phyloP scores from a whole-genome alignment of 2,797 vertebrate species.

The Amazona finschi region DNA sequence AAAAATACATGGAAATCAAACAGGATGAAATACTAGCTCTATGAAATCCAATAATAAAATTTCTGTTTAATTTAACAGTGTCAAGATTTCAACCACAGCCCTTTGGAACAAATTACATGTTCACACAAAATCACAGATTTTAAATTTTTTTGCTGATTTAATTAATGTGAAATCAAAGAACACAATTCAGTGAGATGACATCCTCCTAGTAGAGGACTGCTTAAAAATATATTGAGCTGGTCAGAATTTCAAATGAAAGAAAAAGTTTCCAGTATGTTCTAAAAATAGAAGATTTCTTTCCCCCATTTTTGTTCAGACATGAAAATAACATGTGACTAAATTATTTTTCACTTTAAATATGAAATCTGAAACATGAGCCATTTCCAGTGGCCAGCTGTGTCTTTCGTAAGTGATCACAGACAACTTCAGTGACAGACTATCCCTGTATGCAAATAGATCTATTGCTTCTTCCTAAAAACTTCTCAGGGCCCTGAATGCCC shows the following conservation, averaged over 20 bases:
- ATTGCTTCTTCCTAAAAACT: not conserved
- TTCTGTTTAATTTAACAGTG: not conserved
- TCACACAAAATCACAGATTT: not conserved
- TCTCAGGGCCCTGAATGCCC: not conserved
- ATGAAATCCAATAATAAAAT: not conserved
- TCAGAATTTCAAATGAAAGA: not conserved
- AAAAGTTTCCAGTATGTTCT: not conserved
- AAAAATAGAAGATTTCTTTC: not conserved
- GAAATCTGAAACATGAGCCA: not conserved
- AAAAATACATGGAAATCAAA: not conserved
- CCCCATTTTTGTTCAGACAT: not conserved
- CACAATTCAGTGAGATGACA: not conserved
- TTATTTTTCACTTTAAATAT: not conserved
- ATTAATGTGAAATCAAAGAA: slow-evolving; percentile 6
- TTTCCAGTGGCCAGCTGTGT: not conserved
- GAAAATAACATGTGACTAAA: not conserved
- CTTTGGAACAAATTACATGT: not conserved
- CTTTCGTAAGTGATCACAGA: not conserved
- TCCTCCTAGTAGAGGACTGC: not conserved
- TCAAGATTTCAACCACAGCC: not conserved
- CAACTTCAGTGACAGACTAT: not conserved
- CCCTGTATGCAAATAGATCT: not conserved
- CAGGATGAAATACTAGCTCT: not conserved
- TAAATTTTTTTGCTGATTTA: not conserved
- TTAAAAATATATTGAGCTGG: not conserved